Base-by-base conservation (phyloP, 1,140 invertebrate genomes). In the Apolygus lucorum region DNA sequence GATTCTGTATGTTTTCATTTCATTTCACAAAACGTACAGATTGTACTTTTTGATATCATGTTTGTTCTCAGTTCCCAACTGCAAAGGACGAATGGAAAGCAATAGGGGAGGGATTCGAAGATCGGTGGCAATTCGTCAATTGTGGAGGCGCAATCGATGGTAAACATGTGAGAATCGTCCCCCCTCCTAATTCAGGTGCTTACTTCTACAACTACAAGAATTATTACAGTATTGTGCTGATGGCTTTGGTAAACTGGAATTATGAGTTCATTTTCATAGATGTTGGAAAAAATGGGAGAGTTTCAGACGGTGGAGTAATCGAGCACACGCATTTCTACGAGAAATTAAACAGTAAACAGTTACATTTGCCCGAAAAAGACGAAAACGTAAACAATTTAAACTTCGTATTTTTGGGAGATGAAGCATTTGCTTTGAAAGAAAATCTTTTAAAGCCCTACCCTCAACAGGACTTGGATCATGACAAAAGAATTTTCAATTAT, bases 241-340 rank as follows among this genome's bases (percentile, higher is more conserved):
- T 82, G 64, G 83, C 79, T 2, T 63, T 83, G 17, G 81, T 80
- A 29, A 80, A 84, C 75, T 78, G 78, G 2, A 75, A 82, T 68
- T 82, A 77, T 72, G 77, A 78, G 70, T 83, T 82, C 73, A 75
- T 78, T 26, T 73, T 70, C 59, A 73, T 82, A 49, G 78, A 83
- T 73, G 76, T 83, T 17, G 80, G 80, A 49, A 74, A 76, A 2
- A 79, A 78, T 72, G 80, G 79, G 13, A 78, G 74, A 69, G 74
- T 79, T 72, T 73, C 77, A 27, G 79, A 82, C 73, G 76, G 76
- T 11, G 70, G 65, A 21, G 67, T 74, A 29, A 72, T 74, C 28
- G 63, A 69, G 52, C 25, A 64, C 22, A 69, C 71, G 21, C 42
- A 52, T n/a, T 70, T 73, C 24, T 42, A 54, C 17, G 71, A 73